These are phyloP conservation scores for Buphagus erythrorhynchus DNA, from an alignment of 2,797 vertebrate species.

Conservation along the genomic window DNA sequence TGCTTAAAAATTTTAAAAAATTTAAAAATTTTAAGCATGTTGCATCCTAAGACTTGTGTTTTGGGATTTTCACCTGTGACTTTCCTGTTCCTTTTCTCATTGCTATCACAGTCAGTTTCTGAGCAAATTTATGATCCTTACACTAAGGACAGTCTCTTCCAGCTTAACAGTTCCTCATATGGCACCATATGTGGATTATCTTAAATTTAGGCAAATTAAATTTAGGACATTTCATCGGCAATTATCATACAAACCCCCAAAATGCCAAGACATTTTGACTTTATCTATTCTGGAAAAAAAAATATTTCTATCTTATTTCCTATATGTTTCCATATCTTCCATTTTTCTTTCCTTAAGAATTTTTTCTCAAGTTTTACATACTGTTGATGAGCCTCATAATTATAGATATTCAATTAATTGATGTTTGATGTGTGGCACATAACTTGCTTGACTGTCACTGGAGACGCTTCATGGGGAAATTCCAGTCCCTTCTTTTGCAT, in stretches of 20 bases:
- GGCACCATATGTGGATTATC: neutral
- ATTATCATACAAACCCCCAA: neutral
- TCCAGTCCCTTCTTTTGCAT: neutral
- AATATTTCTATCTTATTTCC: neutral
- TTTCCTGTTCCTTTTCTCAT: neutral
- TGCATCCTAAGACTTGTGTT: neutral
- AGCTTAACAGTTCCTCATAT: neutral
- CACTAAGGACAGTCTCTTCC: accelerated
- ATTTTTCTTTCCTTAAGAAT: neutral
- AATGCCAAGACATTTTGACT: neutral
- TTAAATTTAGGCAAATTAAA: neutral
- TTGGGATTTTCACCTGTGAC: neutral
- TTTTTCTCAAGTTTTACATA: neutral
- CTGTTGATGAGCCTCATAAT: neutral
- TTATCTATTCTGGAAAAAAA: neutral
- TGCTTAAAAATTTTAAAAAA: neutral
- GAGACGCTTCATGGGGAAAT: neutral
- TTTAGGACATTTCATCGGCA: neutral
- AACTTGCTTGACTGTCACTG: neutral
- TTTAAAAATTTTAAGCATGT: neutral
- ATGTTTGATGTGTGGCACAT: neutral
- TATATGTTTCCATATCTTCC: neutral
- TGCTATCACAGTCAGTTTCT: neutral
- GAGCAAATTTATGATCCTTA: neutral
- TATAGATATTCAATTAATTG: neutral